phyloP scores from a whole-genome alignment of 2,888 invertebrate genomes.

The Ophioninae sp. region DNA sequence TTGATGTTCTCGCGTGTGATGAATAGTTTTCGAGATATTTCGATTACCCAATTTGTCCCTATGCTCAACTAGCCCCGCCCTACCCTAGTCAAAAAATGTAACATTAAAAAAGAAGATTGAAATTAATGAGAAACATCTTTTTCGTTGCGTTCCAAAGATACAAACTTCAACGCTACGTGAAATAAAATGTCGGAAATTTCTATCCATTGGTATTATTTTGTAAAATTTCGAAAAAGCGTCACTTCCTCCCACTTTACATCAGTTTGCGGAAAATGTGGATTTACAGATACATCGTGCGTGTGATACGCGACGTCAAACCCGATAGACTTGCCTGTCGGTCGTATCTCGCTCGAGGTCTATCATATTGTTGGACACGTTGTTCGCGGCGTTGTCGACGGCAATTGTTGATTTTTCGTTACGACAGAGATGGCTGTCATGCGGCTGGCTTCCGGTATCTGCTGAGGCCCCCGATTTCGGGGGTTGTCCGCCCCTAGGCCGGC shows the following conservation, averaged over 20 bases:
- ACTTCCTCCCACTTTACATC: not conserved
- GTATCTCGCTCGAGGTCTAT: slow-evolving; percentile 80
- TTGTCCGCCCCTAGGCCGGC: slow-evolving; percentile 80
- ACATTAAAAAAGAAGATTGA: too few relatives aligned
- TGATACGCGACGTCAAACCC: slow-evolving; percentile 29
- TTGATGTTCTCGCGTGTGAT: too few relatives aligned
- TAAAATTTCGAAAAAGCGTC: not conserved
- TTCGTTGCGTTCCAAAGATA: too few relatives aligned
- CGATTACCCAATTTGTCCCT: too few relatives aligned
- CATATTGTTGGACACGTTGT: slow-evolving; percentile 74
- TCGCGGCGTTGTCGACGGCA: slow-evolving; percentile 67
- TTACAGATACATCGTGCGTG: not conserved
- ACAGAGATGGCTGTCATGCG: slow-evolving; percentile 75
- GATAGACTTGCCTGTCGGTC: slow-evolving; percentile 77
- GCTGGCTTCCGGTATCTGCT: slow-evolving; percentile 72
- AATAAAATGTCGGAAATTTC: not conserved
- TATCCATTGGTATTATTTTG: not conserved
- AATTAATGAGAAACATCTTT: too few relatives aligned
- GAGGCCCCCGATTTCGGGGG: slow-evolving; percentile 76
- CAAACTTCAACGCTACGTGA: not conserved
- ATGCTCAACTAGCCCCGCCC: too few relatives aligned
- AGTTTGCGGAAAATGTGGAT: not conserved
- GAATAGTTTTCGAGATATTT: too few relatives aligned
- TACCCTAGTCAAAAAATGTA: too few relatives aligned
- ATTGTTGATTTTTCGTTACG: slow-evolving; percentile 60